A percentile compares a stretch with the other conserved stretches of the same genome.
Conservation (phyloP, 2,113 vertebrate species). For the Lutjanus erythropterus region DNA sequence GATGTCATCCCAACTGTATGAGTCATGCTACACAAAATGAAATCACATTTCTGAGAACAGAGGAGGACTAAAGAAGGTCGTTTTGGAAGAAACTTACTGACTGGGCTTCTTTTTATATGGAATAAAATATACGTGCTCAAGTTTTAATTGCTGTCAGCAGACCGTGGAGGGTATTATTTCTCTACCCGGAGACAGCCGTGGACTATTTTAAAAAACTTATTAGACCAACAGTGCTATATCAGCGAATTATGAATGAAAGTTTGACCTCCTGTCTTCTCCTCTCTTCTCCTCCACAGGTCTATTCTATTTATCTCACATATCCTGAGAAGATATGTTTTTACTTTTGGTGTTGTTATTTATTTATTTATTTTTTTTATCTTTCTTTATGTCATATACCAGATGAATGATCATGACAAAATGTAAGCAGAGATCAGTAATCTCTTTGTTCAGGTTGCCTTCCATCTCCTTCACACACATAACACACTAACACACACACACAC, state of each 20-base stretch:
- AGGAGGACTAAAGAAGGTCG: slow-evolving; percentile 7
- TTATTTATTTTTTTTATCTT: neutral
- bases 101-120: neutral
- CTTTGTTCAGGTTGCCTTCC: neutral
- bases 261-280: slow-evolving; percentile 13
- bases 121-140: slow-evolving; percentile 3
- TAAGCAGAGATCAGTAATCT: neutral
- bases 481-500: neutral
- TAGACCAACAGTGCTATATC: slow-evolving; percentile 10
- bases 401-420: neutral
- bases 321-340: neutral
- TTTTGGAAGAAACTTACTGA: neutral
- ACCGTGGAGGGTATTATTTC: neutral
- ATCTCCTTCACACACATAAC: neutral
- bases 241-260: slow-evolving; percentile 25
- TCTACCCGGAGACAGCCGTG: neutral
- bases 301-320: neutral
- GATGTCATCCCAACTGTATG: slow-evolving; percentile 63
- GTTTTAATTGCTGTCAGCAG: slow-evolving; percentile 22
- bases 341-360: neutral
- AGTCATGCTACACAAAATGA: slow-evolving; percentile 51
- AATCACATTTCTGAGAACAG: slow-evolving; percentile 24
- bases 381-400: neutral
- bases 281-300: neutral
- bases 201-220: slow-evolving; percentile 25